Base-by-base conservation (phyloP, 1,140 invertebrate species). In the Elymnias hypermnestra region DNA sequence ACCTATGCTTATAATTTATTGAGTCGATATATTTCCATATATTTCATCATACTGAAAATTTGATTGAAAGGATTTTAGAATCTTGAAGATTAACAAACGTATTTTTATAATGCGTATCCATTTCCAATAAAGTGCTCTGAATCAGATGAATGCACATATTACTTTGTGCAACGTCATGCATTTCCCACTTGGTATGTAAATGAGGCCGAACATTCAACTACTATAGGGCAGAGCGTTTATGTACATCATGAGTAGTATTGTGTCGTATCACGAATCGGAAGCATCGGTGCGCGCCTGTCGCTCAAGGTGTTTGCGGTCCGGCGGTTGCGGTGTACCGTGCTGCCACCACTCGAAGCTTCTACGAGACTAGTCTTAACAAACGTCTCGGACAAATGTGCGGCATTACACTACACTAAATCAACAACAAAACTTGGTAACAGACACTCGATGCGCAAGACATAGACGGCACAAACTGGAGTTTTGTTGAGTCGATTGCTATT, bases 341-440 rank as follows among this genome's bases (percentile, higher is more conserved):
- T 65, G 62, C 56, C 69, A 65, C 63, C 69, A 67, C 65, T 72
- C 59, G 56, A 83, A 85, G 82, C 82, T 68, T 63, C 69, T 76
- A 75, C 51, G 65, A 68, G 57, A 67, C 72, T 73, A 75, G 51
- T 64, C 60, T 57, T 63, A 69, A 70, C 67, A 71, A 72, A 68
- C 65, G 69, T 69, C 72, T 67, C 62, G 63, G 51, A 51, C 69
- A 61, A 63, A 53, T 58, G 78, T 83, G 76, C 69, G 63, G 69
- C 82, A 82, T 72, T 64, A 79, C 75, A 83, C 82, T 85, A 85
- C 77, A 53, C 78, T 77, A 84, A 72, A 33, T 74, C 59, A 78
- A 82, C 70, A 81, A 71, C 75, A 77, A 83, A 66, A 77, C 57
- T 82, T 67, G 71, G 63, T 65, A 72, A 78, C 69, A 81, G 69